Base-by-base conservation (phyloP, 2,113 vertebrate genomes). In the Semnornis frantzii region DNA sequence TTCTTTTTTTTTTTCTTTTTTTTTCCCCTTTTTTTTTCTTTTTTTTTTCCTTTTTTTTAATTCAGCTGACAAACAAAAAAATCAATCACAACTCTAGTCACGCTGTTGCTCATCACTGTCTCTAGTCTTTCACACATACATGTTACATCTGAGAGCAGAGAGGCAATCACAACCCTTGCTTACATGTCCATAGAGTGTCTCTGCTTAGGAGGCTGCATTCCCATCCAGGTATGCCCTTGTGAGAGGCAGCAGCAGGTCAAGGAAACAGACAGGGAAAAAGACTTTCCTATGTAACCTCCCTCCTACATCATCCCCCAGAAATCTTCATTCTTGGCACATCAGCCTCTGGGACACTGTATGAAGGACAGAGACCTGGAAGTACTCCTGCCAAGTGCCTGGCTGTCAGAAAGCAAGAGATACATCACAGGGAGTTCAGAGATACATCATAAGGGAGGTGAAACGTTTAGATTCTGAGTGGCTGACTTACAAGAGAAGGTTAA, bases 391-490 rank as follows among this genome's bases (percentile, higher is more conserved):
- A 90, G 60, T 0, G 1, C 60, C 30, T 82, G 54, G 39, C 66
- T 95, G 85, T 87, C 77, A 96, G 77, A 89, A 93, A 85, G 68
- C 3, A 15, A 92, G 50, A 82, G 72, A 94, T 82, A 73, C 58
- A 91, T 79, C 62, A 85, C 28, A 68, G 11, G 70, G 63, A 90
- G 62, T 92, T 96, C 83, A 95, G 65, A 90, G 75, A 79, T 72
- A 31, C 50, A 34, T 72, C 93, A 90, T 85, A 89, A 93, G 93
- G 81, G 95, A 89, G 83, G 90, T 83, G 57, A 93, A 95, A 94
- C 87, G 89, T 77, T 93, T 92, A 59, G 58, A 87, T 82, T 93
- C 66, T 82, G 78, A 83, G 74, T 25, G 68, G 71, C 79, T 87
- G 48, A 83, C 87, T 86, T 91, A 93, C 39, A 92, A 86, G 65